These are phyloP conservation scores for Pangasianodon gigas DNA, from an alignment of 2,113 vertebrate species.

Conservation along the genomic window DNA sequence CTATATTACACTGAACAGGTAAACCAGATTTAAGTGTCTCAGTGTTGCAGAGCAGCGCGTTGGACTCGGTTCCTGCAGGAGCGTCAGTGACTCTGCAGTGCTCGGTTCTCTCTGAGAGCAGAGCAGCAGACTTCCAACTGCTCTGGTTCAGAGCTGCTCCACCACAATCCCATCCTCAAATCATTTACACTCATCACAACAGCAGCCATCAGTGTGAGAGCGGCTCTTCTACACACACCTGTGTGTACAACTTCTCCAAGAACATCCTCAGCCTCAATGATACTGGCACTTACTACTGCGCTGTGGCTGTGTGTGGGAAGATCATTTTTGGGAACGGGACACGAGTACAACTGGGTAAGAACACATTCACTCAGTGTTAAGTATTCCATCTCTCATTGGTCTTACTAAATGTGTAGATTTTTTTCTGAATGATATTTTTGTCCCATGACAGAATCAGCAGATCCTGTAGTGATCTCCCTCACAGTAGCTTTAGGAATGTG, in stretches of 20 bases:
- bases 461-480: constrained; percentile 2
- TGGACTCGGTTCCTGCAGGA: constrained; percentile 7
- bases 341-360: neutral
- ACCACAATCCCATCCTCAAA: too few relatives aligned
- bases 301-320: constrained; percentile 49
- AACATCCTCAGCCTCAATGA: neutral
- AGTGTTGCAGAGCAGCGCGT: neutral
- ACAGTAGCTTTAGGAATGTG: neutral
- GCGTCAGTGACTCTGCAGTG: constrained; percentile 29
- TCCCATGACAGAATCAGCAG: neutral
- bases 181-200: too few relatives aligned
- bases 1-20: neutral
- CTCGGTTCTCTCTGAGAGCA: too few relatives aligned
- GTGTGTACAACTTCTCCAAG: constrained; percentile 51
- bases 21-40: neutral
- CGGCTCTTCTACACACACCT: constrained; percentile 10
- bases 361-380: too few relatives aligned
- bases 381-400: neutral
- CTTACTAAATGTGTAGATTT: neutral
- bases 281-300: neutral
- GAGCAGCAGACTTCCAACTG: too few relatives aligned
- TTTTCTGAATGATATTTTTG: neutral
- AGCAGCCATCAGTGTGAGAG: too few relatives aligned
- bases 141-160: too few relatives aligned
- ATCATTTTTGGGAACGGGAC: constrained; percentile 54